Evolutionary conservation across 2,888 invertebrate genomes (phyloP).

Genomic region (Platycheirus albimanus): DNA sequence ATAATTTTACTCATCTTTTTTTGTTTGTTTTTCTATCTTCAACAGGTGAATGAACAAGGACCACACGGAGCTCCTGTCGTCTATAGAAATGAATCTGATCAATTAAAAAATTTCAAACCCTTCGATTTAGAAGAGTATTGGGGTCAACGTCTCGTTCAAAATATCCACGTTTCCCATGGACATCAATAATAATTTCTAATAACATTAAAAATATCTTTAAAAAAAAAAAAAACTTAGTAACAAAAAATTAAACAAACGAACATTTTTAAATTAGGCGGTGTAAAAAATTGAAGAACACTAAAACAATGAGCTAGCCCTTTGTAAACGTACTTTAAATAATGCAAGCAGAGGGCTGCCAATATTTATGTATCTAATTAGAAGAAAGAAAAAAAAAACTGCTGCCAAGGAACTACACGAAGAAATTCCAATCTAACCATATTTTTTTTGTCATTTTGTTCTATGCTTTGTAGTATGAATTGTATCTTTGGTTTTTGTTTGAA

Average conservation of each 20-base stretch:
- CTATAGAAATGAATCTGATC: constrained; percentile 81
- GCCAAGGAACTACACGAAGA: constrained; percentile 49
- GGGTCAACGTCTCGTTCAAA: constrained; percentile 88
- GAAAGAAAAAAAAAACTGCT: constrained; percentile 31
- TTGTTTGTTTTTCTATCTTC: not conserved
- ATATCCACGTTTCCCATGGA: constrained; percentile 83
- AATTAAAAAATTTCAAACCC: constrained; percentile 89
- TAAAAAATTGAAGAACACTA: constrained; percentile 5
- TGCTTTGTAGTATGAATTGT: constrained; percentile 42
- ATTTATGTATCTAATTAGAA: constrained; percentile 45
- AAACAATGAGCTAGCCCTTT: constrained; percentile 31
- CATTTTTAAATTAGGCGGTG: constrained; percentile 41
- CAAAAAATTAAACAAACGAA: constrained; percentile 35
- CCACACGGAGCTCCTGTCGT: constrained; percentile 79
- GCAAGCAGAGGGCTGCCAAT: constrained; percentile 21
- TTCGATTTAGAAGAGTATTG: constrained; percentile 91
- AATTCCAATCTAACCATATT: constrained; percentile 43
- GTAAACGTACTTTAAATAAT: constrained; percentile 36
- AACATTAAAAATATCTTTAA: constrained; percentile 33
- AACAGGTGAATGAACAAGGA: constrained; percentile 85
- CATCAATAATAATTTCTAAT: constrained; percentile 76
- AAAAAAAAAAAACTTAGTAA: constrained; percentile 26
- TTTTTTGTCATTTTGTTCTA: constrained; percentile 36
- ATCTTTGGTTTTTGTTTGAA: constrained; percentile 40
- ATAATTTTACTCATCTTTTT: not conserved